Evolutionary conservation across 1,140 invertebrate genomes (phyloP).

Genomic region (Agrilus planipennis): DNA sequence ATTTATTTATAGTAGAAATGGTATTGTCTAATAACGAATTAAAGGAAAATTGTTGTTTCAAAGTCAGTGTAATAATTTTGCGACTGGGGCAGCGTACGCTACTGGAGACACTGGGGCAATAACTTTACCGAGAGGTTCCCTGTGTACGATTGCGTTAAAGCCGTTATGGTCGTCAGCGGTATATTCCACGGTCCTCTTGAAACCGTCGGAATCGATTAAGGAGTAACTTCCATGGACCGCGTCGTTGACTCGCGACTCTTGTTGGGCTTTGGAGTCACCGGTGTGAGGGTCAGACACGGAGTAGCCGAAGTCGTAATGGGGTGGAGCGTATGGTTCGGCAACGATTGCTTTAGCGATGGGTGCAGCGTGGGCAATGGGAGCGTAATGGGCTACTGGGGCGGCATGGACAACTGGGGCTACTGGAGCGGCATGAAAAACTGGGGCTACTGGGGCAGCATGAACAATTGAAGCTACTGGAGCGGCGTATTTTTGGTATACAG

Average conservation of each 20-base stretch:
- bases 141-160: conserved; percentile 37
- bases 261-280: conserved; percentile 25
- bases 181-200: conserved; percentile 39
- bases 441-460: neutral
- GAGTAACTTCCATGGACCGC: conserved; percentile 21
- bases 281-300: conserved; percentile 37
- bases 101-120: conserved; percentile 14
- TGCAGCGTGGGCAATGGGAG: conserved; percentile 18
- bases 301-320: conserved; percentile 21
- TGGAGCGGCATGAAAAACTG: conserved; percentile 9
- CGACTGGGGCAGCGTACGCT: neutral
- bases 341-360: conserved; percentile 16
- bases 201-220: conserved; percentile 41
- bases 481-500: conserved; percentile 2
- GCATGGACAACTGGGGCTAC: conserved; percentile 14
- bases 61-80: no score
- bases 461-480: conserved; percentile 7
- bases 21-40: no score
- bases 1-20: no score
- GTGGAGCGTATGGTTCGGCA: conserved; percentile 27
- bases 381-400: conserved; percentile 18
- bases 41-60: no score
- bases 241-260: conserved; percentile 21
- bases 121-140: conserved; percentile 25
- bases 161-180: conserved; percentile 38